Percentiles rank a stretch among this genome's conserved stretches.
These are phyloP conservation scores for Cantharis flavilabris DNA, from an alignment of 2,888 invertebrate species.

Conservation along the genomic window DNA sequence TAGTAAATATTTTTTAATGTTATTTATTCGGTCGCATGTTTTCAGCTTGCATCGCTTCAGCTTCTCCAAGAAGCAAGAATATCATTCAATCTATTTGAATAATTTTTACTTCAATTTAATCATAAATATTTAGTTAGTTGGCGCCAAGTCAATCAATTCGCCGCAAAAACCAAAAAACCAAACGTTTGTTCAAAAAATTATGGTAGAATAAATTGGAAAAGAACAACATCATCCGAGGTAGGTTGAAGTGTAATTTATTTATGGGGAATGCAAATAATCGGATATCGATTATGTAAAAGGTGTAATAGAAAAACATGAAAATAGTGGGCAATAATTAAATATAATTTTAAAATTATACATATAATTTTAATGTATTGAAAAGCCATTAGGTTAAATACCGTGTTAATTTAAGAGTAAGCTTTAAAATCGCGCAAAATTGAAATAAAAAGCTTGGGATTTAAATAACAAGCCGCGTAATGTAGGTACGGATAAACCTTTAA, in stretches of 20 bases:
- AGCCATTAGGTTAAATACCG: slow-evolving; percentile 53
- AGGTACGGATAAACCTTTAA: slow-evolving; percentile 44
- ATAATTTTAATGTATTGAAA: slow-evolving; percentile 47
- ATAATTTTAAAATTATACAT: slow-evolving; percentile 30
- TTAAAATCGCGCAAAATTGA: slow-evolving; percentile 53
- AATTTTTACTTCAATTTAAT: too few species aligned
- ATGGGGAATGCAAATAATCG: neutral
- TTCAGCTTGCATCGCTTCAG: neutral
- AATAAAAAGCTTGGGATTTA: slow-evolving; percentile 54
- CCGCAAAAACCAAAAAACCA: too few species aligned
- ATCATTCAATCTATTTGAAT: too few species aligned
- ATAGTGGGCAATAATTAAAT: neutral
- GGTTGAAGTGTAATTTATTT: neutral
- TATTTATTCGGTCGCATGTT: neutral
- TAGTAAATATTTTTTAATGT: neutral
- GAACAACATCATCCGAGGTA: neutral
- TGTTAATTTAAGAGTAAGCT: slow-evolving; percentile 54
- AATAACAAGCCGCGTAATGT: slow-evolving; percentile 50
- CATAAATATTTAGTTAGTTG: too few species aligned
- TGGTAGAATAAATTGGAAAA: neutral
- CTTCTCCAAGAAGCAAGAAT: too few species aligned
- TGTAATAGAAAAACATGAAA: neutral
- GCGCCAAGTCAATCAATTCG: too few species aligned
- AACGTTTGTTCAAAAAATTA: neutral
- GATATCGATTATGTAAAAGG: neutral